Base-by-base conservation (phyloP, 2,113 vertebrate genomes). In the Nannobrachium achirus region DNA sequence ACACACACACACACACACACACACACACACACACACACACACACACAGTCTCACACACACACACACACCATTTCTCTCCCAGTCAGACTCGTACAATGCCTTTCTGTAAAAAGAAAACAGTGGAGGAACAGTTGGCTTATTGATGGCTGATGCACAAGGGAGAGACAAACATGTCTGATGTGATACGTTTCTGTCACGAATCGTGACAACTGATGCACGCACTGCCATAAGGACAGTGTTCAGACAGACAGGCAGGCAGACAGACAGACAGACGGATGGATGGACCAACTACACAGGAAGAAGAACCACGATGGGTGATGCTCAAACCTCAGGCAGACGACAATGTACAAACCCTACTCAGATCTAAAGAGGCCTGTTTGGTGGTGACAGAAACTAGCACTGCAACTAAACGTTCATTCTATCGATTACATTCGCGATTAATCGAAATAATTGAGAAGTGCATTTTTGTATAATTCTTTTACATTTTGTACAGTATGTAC, bases 61-160 rank as follows among this genome's bases (percentile, higher is more conserved):
- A 33, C 25, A 33, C 25, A 33, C 6, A 4, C 3, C 25, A 3
- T 33, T 33, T 74, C 88, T 86, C 71, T 58, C 59, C 16, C 63
- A 76, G 66, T 13, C 42, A 25, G 50, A 73, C 63, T 75, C 63
- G 65, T 62, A 78, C 67, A 69, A 44, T 75, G 69, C 69, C 73
- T 79, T 69, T 59, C 56, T 39, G 80, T 66, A 71, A 51, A 61
- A 70, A 49, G 20, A 67, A 19, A 49, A 25, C 2, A 33, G 25
- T 69, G 18, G 46, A 80, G 52, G 63, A 83, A 69, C 69, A 44
- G 66, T 78, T 63, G 69, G 77, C 20, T 51, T 70, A 19, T 53
- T 67, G 63, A 66, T 46, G 45, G 59, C 19, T 48, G 48, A 69
- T 64, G 14, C 19, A 46, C 8, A 76, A 56, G 25, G 57, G 66